Evolutionary conservation across 2,888 invertebrate genomes (phyloP), one percentile per base, ranked within the genome.

Genomic region (Megalurothrips usitatus): DNA sequence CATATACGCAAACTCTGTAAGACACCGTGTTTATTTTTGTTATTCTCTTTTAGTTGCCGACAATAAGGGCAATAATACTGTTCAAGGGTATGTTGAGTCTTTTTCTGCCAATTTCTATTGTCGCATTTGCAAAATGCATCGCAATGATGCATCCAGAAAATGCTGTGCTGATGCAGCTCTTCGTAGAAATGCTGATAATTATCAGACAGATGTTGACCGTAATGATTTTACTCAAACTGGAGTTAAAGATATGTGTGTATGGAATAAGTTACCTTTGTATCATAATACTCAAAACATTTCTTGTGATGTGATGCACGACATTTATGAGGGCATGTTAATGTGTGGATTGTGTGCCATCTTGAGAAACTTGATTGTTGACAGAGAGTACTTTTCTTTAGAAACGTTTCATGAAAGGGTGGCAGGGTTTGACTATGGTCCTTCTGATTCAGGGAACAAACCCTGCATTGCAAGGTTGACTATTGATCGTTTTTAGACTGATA

Each of bases 241-340:
- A 14, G 83, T 84, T 75, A 83, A 83, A 80, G 84, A 84, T 81
- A 34, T 81, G 80, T 85, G 83, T 43, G 80, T 83, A 80, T 84
- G 84, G 23, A 84, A 85, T 83, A n/a, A 49, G 17, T 79, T 85
- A 78, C 82, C 82, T 19, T 81, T 82, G 49, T 85, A 84, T 83
- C 82, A 85, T 82, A 82, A 84, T 43, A 82, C 82, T 23, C 81
- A 83, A 78, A 85, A 85, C 82, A 83, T 81, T 82, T 81, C 68
- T 81, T 82, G 84, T 49, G 85, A 85, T 82, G 82, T 84, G 48
- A 84, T 84, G 84, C 84, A 85, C 81, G 84, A 85, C 81, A 19
- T 85, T 17, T 83, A 84, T 79, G 84, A 84, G 79, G 84, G 84
- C n/a, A 63, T 84, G 68, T 83, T 81, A 82, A 85, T 14, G 12